phyloP scores from a whole-genome alignment of 2,113 vertebrate species.

The Isurus oxyrinchus region DNA sequence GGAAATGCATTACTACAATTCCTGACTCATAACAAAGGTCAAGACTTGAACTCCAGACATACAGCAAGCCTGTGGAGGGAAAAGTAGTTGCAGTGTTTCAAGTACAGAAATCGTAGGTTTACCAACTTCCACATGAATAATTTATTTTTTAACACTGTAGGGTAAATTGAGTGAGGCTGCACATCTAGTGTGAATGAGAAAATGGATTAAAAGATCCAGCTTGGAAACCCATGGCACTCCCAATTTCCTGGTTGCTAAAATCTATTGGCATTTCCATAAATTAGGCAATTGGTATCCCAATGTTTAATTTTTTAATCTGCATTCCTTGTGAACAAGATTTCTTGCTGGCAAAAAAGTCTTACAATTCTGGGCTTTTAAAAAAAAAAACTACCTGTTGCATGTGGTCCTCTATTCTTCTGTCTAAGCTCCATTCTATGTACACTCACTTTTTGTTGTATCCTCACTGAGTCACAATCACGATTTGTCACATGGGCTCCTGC shows the following conservation, averaged over 20 bases:
- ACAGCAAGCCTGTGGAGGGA: neutral
- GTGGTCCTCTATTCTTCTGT: neutral
- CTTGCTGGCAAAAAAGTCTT: neutral
- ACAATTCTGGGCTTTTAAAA: neutral
- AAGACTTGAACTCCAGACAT: neutral
- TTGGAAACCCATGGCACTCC: neutral
- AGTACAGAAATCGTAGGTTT: neutral
- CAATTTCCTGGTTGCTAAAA: neutral
- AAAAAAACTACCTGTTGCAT: neutral
- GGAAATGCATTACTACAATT: neutral
- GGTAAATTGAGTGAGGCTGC: neutral
- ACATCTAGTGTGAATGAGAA: neutral
- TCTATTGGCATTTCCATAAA: too few relatives aligned
- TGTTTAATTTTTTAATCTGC: neutral
- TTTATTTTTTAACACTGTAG: neutral
- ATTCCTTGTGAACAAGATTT: neutral
- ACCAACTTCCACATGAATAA: neutral
- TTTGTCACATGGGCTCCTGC: neutral
- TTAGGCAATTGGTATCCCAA: too few relatives aligned
- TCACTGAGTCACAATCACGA: neutral
- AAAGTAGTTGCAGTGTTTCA: neutral
- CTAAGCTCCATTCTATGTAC: neutral
- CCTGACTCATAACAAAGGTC: neutral
- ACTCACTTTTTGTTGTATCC: neutral
- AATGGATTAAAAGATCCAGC: neutral